These are phyloP conservation scores for Myiagra hebetior DNA, from an alignment of 2,113 vertebrate species.

Conservation along the genomic window DNA sequence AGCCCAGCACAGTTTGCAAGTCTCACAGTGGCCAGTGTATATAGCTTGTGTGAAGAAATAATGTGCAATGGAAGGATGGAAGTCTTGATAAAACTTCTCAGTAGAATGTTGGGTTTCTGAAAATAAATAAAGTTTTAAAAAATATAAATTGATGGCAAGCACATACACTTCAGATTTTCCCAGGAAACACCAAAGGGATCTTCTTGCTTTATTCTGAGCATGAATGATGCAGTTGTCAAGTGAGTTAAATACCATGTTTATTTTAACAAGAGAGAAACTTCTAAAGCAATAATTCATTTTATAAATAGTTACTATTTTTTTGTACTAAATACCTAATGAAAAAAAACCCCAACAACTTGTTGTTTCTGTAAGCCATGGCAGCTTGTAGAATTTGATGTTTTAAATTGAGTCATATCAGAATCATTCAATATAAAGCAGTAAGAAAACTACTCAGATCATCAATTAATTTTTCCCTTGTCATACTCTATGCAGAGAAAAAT, in stretches of 20 bases:
- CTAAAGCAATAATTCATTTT: not conserved
- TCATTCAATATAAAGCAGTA: not conserved
- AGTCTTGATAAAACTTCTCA: not conserved
- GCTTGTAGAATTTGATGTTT: not conserved
- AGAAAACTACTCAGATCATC: not conserved
- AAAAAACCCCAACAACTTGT: not conserved
- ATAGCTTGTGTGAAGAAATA: not conserved
- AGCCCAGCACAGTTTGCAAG: not conserved
- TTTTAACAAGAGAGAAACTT: not conserved
- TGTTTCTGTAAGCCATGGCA: not conserved
- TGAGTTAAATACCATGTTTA: not conserved
- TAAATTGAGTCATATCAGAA: not conserved
- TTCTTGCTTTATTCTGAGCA: not conserved
- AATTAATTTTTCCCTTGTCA: not conserved
- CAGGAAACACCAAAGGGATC: not conserved
- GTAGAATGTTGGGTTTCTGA: not conserved
- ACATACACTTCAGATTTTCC: not conserved
- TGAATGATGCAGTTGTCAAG: not conserved
- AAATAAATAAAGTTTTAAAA: not conserved
- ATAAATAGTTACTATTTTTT: not conserved
- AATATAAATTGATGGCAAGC: not conserved
- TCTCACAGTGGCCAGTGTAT: not conserved
- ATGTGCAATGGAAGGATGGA: not conserved
- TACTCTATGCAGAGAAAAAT: not conserved
- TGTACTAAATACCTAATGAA: not conserved